Conservation (phyloP, 2,113 vertebrate genomes). For the Lamprologus sp. region DNA sequence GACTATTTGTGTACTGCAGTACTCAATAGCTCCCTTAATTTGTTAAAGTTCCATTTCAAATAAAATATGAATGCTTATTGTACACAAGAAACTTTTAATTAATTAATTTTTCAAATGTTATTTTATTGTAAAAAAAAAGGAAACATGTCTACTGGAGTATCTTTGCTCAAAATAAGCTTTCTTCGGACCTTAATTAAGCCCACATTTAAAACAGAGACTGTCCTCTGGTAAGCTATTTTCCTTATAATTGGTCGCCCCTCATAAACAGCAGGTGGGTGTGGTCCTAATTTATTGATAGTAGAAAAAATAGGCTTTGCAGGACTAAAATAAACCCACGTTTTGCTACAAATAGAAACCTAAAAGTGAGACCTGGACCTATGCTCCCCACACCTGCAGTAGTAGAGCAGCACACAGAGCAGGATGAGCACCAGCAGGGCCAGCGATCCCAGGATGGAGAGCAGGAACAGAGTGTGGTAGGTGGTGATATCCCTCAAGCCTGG, state of each 20-base stretch:
- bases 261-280: not conserved
- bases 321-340: not conserved
- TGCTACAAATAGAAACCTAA: not conserved
- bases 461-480: slow-evolving; percentile 94
- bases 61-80: not conserved
- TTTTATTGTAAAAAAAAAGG: not conserved
- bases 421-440: slow-evolving; percentile 88
- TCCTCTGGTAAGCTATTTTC: not conserved
- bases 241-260: accelerated
- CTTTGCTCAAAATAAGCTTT: not conserved
- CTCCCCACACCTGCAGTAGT: slow-evolving; percentile 89
- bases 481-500: slow-evolving; percentile 87
- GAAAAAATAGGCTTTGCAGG: not conserved
- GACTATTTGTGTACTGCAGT: not conserved
- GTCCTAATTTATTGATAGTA: not conserved
- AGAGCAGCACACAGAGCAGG: slow-evolving; percentile 90
- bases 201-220: accelerated
- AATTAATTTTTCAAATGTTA: not conserved
- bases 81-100: accelerated
- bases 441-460: slow-evolving; percentile 90
- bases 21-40: accelerated
- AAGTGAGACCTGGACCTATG: slow-evolving; percentile 37
- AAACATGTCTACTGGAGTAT: accelerated
- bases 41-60: not conserved
- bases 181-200: accelerated